Evolutionary conservation across 2,113 vertebrate genomes (phyloP), one percentile per base, ranked within the genome.

Genomic region (Pipa parva): DNA sequence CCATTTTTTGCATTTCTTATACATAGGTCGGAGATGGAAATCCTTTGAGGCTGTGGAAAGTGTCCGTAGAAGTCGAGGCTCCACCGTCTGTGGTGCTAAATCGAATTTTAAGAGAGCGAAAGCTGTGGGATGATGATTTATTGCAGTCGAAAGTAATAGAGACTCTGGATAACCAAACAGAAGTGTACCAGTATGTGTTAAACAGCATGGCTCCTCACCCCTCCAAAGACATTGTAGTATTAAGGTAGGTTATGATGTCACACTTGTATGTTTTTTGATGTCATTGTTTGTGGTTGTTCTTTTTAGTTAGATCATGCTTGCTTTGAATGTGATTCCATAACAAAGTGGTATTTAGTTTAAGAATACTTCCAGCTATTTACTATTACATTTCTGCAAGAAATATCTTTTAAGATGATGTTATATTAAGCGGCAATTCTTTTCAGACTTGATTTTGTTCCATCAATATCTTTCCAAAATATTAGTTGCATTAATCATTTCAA

Each of bases 51-150:
- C 81, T 92, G 5, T 99, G 97, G 97, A 91, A 92, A 73, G 94
- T 91, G 5, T 91, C 92, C 0, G 93, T 90, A 25, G 97, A 99
- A 80, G 93, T 99, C 28, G 95, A 99, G 72, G 97, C 96, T 0
- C 97, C 97, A 0, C 97, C 97, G 0, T 93, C 93, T 0, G 93
- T 97, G 12, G 96, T 99, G 25, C 69, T 99, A 83, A 97, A 97
- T 64, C 89, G 95, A 0, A 90, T 99, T 73, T 83, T 98, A 63
- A 85, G 95, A 73, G 96, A 99, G 80, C 94, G 96, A 36, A 95
- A 98, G 78, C 88, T 97, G 46, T 99, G 97, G 97, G 96, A 99
- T 0, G 91, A 96, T 49, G 96, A 99, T 75, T 90, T 99, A 59
- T 82, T 95, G 78, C 94, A 98, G 75, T 97, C 94, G 93, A 98